These are phyloP conservation scores for Pipra filicauda DNA, from an alignment of 2,113 vertebrate genomes.

Conservation along the genomic window DNA sequence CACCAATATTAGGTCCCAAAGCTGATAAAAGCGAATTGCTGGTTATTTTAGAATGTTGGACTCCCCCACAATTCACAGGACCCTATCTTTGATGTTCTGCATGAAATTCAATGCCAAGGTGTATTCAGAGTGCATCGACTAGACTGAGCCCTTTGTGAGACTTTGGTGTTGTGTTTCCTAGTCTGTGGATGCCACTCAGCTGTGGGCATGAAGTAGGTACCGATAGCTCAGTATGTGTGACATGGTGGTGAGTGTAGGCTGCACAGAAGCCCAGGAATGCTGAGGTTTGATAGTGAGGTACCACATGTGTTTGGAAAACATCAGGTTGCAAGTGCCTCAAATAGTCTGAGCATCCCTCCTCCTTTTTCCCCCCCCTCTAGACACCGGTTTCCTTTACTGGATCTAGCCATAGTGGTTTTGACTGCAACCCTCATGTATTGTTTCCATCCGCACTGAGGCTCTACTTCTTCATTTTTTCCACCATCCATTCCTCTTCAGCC, in stretches of 20 bases:
- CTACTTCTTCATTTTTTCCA: neutral
- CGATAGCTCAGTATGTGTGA: neutral
- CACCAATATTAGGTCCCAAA: neutral
- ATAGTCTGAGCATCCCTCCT: neutral
- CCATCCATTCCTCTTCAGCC: neutral
- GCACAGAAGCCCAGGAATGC: neutral
- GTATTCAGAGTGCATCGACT: neutral
- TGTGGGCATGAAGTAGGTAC: neutral
- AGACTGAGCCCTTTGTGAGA: neutral
- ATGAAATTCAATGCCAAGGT: neutral
- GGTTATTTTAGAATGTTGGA: neutral
- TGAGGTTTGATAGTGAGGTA: neutral
- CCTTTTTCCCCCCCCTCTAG: accelerated
- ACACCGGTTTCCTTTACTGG: neutral
- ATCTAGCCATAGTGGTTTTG: neutral
- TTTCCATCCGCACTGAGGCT: neutral
- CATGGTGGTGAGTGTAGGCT: neutral
- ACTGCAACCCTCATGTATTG: neutral
- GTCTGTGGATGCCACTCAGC: neutral
- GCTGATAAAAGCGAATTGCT: neutral
- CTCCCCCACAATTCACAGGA: neutral
- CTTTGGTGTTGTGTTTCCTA: neutral
- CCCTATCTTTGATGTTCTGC: neutral
- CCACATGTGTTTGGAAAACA: neutral
- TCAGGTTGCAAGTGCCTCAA: neutral